Base-by-base conservation (phyloP, 37 sponge, comb jelly and placozoan genomes). In the Spongilla lacustris region DNA sequence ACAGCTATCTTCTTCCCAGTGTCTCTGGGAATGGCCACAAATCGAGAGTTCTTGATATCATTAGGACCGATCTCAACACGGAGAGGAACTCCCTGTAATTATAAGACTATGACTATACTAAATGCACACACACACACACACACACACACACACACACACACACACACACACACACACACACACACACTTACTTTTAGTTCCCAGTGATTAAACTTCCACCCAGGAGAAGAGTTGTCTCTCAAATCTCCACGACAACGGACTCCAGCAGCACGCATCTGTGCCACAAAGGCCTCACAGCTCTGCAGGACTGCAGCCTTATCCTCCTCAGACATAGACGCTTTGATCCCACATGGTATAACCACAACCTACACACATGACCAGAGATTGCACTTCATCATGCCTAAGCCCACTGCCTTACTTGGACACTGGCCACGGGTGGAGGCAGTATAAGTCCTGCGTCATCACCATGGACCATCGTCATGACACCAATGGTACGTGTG, bases 181-280 rank as follows among this genome's bases (percentile, higher is more conserved):
- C 41, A 41, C 41, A 41, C 41, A 74, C 68, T 69, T n/a, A 92
- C 97, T 88, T 94, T 94, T 83, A 96, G 80, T 73, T 98, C 96
- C 94, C 97, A 98, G 85, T 96, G 92, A 71, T 98, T 93, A 87
- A 93, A 98, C 84, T 98, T 98, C 99, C 99, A 98, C 10, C 99
- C 99, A 10, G 96, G 84, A 22, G 90, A 86, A 75, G 96, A 97
- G 90, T 98, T 96, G 67, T 93, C 95, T 36, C 99, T 79, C 66
- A 82, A 74, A 73, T 98, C 99, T 26, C 88, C 90, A 69, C 70
- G 89, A 38, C 78, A 76, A 78, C 96, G 88, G 36, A 96, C 23
- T 21, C 94, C 97, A 2, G 83, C 92, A 0, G 33, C 79, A 75
- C 79, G 71, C 50, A 98, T 68, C 22, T 26, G 19, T 9, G 68